These are phyloP conservation scores for Stegodyphus dumicola DNA, from an alignment of 1,140 invertebrate species.

Conservation along the genomic window DNA sequence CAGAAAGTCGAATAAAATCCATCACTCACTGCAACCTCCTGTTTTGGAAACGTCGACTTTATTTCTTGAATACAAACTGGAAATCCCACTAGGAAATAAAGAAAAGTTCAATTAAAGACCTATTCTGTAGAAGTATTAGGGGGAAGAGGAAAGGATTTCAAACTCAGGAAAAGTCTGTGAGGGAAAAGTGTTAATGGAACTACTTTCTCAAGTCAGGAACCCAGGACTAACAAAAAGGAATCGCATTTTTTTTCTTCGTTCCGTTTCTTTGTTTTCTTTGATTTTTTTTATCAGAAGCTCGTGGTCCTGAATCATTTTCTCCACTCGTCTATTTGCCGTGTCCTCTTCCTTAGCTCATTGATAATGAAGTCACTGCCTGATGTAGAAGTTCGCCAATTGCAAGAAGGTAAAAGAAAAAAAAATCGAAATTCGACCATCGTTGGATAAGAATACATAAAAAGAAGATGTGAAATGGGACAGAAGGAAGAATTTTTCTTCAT, in stretches of 20 bases:
- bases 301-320: conserved; percentile 46
- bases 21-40: no score
- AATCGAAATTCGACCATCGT: conserved; percentile 16
- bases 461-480: conserved; percentile 34
- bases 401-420: conserved; percentile 7
- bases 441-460: conserved; percentile 47
- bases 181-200: conserved; percentile 56
- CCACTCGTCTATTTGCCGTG: conserved; percentile 32
- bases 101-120: conserved; percentile 58
- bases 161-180: conserved; percentile 38
- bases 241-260: no score
- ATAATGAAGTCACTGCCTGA: conserved; percentile 56
- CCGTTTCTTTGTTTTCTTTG: neutral
- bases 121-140: conserved; percentile 39
- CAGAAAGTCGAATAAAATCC: no score
- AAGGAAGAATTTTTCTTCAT: conserved; percentile 36
- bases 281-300: conserved; percentile 34
- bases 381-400: conserved; percentile 41
- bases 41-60: neutral
- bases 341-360: conserved; percentile 39
- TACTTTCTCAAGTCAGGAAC: conserved; percentile 42
- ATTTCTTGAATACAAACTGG: conserved; percentile 37
- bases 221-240: conserved; percentile 38
- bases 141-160: conserved; percentile 25
- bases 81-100: conserved; percentile 28